Base-by-base conservation (phyloP, 2,888 invertebrate genomes). In the Heteropelma amictum region DNA sequence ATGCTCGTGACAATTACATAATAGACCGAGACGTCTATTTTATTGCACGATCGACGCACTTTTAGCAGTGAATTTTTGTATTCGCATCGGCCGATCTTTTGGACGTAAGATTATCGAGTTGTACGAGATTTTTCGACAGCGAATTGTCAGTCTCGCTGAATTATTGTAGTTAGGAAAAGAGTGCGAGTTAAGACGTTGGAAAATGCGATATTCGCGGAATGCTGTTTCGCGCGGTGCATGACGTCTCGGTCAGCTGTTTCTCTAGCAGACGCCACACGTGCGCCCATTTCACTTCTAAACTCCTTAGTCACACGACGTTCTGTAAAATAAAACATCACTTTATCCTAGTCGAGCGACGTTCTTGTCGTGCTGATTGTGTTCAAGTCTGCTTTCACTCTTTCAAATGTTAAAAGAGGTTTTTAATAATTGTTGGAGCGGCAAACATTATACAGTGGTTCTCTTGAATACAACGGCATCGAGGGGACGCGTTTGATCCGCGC, bases 241-340 rank as follows among this genome's bases (percentile, higher is more conserved):
- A 61, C 38, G 56, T 35, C 28, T 49, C 71, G 73, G 77, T 83
- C 84, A 83, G 84, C 81, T 82, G 82, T 78, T 82, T 65, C 49
- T 45, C 67, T 76, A 84, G 85, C 84, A 85, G 84, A 85, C 84
- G 85, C 72, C 70, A 61, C 74, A 75, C 73, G 70, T 67, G 81
- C 72, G 54, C 51, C 35, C 45, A 35, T 35, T 58, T 2, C 35
- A 49, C 8, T 21, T 14, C 14, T 7, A 12, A 14, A 45, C 49
- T 61, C 64, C 45, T 28, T 60, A n/a, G 42, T 70, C 69, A 54
- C 49, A 69, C 58, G 54, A 63, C 63, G 61, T 12, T 8, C 42
- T 54, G 42, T 38, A 30, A 26, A 33, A 28, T 35, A 35, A 38
- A 64, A 14, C 45, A 51, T 65, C 58, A 23, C 49, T 21, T 4